phyloP scores from a whole-genome alignment of 1,140 invertebrate genomes.

The Drosophila lowei region DNA sequence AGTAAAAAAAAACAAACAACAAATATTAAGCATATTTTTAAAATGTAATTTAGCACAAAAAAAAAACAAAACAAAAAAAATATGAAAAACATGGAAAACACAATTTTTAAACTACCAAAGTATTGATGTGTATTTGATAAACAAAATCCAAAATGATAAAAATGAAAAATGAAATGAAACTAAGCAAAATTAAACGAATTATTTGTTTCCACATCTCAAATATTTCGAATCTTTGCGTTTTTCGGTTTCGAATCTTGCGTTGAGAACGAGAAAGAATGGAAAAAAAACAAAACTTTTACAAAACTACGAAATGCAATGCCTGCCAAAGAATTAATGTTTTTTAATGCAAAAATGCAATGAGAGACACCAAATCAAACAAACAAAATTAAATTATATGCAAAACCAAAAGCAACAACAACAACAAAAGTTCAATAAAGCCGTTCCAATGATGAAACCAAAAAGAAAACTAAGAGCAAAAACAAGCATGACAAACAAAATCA shows the following conservation, averaged over 20 bases:
- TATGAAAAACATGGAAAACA: constrained; percentile 44
- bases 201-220: constrained; percentile 22
- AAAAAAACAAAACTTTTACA: constrained; percentile 65
- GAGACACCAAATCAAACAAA: constrained; percentile 45
- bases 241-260: constrained; percentile 57
- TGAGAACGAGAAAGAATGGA: constrained; percentile 24
- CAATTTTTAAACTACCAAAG: constrained; percentile 78
- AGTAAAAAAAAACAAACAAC: constrained; percentile 50
- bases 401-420: constrained; percentile 67
- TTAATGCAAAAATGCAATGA: constrained; percentile 61
- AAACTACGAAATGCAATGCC: constrained; percentile 83
- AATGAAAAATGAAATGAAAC: constrained; percentile 36
- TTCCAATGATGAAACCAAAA: constrained; percentile 73
- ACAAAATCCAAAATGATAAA: constrained; percentile 48
- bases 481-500: constrained; percentile 41
- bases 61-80: constrained; percentile 43
- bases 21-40: constrained; percentile 79
- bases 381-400: constrained; percentile 71
- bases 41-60: constrained; percentile 80
- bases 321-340: constrained; percentile 81
- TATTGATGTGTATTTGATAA: constrained; percentile 81
- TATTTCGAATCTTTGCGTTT: constrained; percentile 39
- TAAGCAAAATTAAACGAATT: constrained; percentile 22
- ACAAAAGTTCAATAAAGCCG: constrained; percentile 83
- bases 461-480: constrained; percentile 29